Evolutionary conservation across 2,888 invertebrate species (phyloP), one percentile per base, ranked within the genome.

Genomic region (Erebia aethiops): DNA sequence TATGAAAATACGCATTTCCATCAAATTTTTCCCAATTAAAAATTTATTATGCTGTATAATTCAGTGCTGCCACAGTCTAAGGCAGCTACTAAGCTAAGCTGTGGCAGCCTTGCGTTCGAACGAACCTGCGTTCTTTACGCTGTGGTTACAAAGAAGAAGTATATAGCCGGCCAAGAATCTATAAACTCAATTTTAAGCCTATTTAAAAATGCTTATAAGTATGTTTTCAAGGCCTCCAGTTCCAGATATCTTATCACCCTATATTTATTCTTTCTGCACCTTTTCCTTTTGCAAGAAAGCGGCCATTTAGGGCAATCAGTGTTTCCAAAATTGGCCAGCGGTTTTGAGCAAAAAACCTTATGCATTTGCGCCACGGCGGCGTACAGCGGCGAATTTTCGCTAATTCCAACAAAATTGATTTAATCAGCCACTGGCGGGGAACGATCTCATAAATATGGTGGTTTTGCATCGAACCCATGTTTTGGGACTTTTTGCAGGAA

Each of bases 401-500:
- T 76, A 75, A 75, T 71, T 68, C 71, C 14, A 71, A 75, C 60
- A 71, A 78, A 79, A 81, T 80, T 79, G 78, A 81, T 81, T 81
- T 74, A 69, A 75, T 73, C 73, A 70, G 72, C 54, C 67, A 65
- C 67, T 72, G 66, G 52, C 11, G 43, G 68, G 69, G 67, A 70
- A 71, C 66, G 72, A 66, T 63, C 61, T 70, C 66, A 70, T 73
- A 74, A 72, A 73, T 75, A 64, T 70, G 49, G 43, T 66, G 66
- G 67, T 74, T 71, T 63, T 67, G 41, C 8, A 60, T 56, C 49
- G 41, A 67, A 70, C 56, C 54, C 51, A 64, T 69, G 71, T 73
- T 71, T 73, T 75, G 62, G 64, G 70, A 70, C 70, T 69, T 64
- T 54, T 60, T 41, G n/a, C 46, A 46, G 21, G 41, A 46, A 18